Base-by-base conservation (phyloP, 2,113 vertebrate species). In the Podarcis cretensis region DNA sequence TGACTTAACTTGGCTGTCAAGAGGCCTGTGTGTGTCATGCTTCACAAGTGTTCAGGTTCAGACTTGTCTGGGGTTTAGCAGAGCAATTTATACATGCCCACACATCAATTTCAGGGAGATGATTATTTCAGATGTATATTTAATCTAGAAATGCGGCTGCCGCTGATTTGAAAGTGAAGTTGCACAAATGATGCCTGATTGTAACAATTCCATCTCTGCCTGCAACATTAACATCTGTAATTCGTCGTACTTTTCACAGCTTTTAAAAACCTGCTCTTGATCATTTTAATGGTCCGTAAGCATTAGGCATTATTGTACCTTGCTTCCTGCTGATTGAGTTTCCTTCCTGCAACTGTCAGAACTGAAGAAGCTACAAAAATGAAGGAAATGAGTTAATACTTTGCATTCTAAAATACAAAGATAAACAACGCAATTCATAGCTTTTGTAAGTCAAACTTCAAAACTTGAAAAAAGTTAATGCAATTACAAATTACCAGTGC, bases 121-220 rank as follows among this genome's bases (percentile, higher is more conserved):
- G 84, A 89, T 69, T 91, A 66, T 48, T 88, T n/a, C 84, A 86
- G 27, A 80, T 93, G 9, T 0, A 1, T 84, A 87, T 87, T 81
- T 92, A 92, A 89, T 91, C 79, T 40, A 74, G 88, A 93, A 94
- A 81, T 90, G 75, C 30, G 35, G 14, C 7, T 84, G 4, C 83
- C 94, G 90, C 84, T 92, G 40, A 85, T 91, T 89, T 82, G 5
- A n/a, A 76, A 69, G 54, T 66, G 93, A 92, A 91, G 91, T 87
- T 5, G 75, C 7, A 76, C 77, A 91, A 90, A 89, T 74, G 2
- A 81, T 43, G 4, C 65, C 6, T 85, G 73, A 91, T 92, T 91
- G 20, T 84, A 91, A 93, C 89, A 86, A 89, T 79, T 87, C 59
- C 91, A 80, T 86, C 90, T 91, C 83, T n/a, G 76, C 69, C 71